Conservation (phyloP, 2,888 invertebrate genomes). For the Athetis lepigone region DNA sequence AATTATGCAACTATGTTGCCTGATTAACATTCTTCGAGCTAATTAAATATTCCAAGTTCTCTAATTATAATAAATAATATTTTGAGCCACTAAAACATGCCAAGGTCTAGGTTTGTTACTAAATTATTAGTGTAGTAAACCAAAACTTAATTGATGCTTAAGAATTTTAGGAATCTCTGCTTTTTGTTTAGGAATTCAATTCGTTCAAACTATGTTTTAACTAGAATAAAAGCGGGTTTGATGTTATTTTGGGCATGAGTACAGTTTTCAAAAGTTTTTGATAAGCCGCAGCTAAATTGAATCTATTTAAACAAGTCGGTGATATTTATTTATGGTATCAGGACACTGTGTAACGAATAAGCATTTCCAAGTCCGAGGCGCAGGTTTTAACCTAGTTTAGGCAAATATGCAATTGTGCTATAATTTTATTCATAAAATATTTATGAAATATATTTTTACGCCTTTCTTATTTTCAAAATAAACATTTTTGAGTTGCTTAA, state of each 20-base stretch:
- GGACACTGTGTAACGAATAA: no score
- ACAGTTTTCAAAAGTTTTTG: conserved; percentile 16
- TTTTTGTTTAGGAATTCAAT: conserved; percentile 52
- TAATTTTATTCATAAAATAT: no score
- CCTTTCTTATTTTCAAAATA: no score
- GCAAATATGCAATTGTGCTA: no score
- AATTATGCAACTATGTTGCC: background rate
- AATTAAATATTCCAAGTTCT: conserved; percentile 2
- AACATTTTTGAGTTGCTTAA: no score
- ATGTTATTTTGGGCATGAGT: conserved; percentile 38
- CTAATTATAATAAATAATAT: conserved; percentile 9
- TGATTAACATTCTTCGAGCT: background rate
- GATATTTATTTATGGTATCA: background rate
- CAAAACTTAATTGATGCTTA: conserved; percentile 51
- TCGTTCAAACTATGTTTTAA: conserved; percentile 40
- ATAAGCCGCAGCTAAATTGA: conserved; percentile 1
- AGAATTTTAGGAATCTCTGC: conserved; percentile 50
- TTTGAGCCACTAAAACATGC: conserved; percentile 17
- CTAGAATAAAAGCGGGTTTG: conserved; percentile 47
- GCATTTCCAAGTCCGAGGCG: no score
- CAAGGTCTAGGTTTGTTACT: conserved; percentile 25
- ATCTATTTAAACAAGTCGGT: background rate
- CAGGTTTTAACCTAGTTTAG: no score
- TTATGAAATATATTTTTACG: no score
- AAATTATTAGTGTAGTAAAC: conserved; percentile 43